These are phyloP conservation scores for Eumerus sabulonum DNA, from an alignment of 2,888 invertebrate genomes.

Conservation along the genomic window DNA sequence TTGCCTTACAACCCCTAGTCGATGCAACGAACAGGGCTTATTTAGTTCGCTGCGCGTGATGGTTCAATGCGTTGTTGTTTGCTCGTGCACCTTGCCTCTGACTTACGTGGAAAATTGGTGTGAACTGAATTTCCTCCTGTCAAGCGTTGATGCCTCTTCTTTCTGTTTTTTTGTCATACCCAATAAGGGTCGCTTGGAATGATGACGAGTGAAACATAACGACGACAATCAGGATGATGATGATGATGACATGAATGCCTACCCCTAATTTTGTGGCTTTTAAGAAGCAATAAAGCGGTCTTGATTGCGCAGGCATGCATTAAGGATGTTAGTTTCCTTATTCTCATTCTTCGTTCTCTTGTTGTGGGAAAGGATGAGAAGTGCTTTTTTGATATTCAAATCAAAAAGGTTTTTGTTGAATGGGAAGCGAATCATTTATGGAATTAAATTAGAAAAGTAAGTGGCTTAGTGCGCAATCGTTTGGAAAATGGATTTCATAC, in stretches of 20 bases:
- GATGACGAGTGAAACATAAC: constrained; percentile 32
- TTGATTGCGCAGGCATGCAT: constrained; percentile 13
- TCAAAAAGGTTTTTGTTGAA: constrained; percentile 1
- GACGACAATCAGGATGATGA: neutral
- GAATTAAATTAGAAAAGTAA: neutral
- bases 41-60: constrained; percentile 52
- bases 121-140: constrained; percentile 62
- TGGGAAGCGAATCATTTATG: constrained; percentile 1
- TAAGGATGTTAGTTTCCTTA: neutral
- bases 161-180: constrained; percentile 1
- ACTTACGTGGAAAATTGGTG: constrained; percentile 57
- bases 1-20: constrained; percentile 35
- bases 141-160: neutral
- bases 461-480: constrained; percentile 28
- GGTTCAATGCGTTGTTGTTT: constrained; percentile 44
- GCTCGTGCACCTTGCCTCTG: constrained; percentile 41
- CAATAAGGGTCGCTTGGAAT: neutral
- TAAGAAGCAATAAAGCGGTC: constrained; percentile 52
- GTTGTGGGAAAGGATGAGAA: constrained; percentile 17
- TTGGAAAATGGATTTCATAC: constrained; percentile 8
- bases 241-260: constrained; percentile 63
- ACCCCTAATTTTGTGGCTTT: constrained; percentile 65
- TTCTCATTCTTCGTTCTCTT: neutral
- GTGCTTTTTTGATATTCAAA: constrained; percentile 8
- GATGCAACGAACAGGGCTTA: constrained; percentile 57